Base-by-base conservation (phyloP, 2,888 invertebrate species). In the Heliconius ismenius region DNA sequence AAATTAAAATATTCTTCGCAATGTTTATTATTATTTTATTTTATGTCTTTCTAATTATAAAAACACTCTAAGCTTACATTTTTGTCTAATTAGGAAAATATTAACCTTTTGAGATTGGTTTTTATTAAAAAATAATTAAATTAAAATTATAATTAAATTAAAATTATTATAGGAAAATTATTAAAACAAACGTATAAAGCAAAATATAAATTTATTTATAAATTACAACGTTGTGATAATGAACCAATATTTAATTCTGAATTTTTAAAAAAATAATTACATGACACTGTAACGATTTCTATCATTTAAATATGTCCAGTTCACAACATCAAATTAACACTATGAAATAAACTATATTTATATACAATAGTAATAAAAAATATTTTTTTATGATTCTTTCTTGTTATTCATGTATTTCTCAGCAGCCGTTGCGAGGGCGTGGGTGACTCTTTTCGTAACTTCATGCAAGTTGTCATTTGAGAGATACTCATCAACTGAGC, bases 401-500 rank as follows among this genome's bases (percentile, higher is more conserved):
- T 81, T 78, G 39, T 70, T 65, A n/a, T 76, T 84, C 73, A 90
- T 85, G 81, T 94, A 94, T 81, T 91, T 92, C 82, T 91, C 87
- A 32, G 93, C 93, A 4, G 94, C 92, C 49, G 84, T 85, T 2
- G 90, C 89, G 36, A 94, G 86, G 11, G 94, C 93, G 43, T 89
- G 89, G 15, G 92, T 93, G n/a, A 94, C 91, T 84, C 86, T 88
- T 10, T 91, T 90, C 3, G 94, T 93, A 39, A 95, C 86, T 81
- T 94, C 92, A 77, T 95, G 93, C 58, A 94, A 86, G 78, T 93
- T 92, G 77, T 95, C 94, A 77, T 92, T 90, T 36, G 94, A 91
- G 76, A 94, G 26, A 26, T 26, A 26, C 26, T 26, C 26, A 26
- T 26, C 91, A 2, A 92, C 85, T 1, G 93, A 92, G 65, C 93